These are phyloP conservation scores for Crocuta crocuta DNA, from an alignment of 2,113 vertebrate species.

Conservation along the genomic window DNA sequence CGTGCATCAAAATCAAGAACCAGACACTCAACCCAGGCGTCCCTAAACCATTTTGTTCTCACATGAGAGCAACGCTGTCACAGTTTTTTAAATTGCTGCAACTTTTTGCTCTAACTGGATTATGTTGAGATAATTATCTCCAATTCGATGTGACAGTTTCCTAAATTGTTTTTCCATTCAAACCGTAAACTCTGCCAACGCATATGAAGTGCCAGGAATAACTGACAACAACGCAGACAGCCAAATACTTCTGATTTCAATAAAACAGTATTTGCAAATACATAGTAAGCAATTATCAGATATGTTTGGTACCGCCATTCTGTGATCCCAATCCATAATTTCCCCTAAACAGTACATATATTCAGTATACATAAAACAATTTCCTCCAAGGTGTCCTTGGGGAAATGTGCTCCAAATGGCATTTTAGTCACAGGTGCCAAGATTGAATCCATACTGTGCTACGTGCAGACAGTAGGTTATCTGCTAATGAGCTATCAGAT, in stretches of 20 bases:
- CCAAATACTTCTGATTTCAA: conserved; percentile 21
- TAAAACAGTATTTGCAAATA: conserved; percentile 48
- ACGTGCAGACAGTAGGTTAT: conserved; percentile 39
- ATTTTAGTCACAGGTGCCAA: conserved; percentile 58
- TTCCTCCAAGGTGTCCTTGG: conserved; percentile 47
- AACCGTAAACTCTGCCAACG: conserved; percentile 60
- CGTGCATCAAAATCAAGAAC: no score
- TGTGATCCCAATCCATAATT: neutral
- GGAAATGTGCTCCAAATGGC: conserved; percentile 49
- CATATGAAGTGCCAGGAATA: conserved; percentile 57
- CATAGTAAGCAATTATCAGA: conserved; percentile 23
- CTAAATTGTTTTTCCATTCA: conserved; percentile 64
- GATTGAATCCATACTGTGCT: neutral
- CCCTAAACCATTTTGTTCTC: neutral
- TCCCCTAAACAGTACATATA: neutral
- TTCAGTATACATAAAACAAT: neutral
- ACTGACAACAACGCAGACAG: neutral
- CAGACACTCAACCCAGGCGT: no score
- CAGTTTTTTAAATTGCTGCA: neutral
- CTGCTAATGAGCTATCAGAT: conserved; percentile 32
- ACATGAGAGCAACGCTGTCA: neutral
- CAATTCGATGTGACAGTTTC: conserved; percentile 64
- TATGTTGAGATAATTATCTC: conserved; percentile 65
- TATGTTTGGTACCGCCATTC: neutral
- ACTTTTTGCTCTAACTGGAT: conserved; percentile 56